phyloP scores from a whole-genome alignment of 2,113 vertebrate species.

The Cisticola juncidis region DNA sequence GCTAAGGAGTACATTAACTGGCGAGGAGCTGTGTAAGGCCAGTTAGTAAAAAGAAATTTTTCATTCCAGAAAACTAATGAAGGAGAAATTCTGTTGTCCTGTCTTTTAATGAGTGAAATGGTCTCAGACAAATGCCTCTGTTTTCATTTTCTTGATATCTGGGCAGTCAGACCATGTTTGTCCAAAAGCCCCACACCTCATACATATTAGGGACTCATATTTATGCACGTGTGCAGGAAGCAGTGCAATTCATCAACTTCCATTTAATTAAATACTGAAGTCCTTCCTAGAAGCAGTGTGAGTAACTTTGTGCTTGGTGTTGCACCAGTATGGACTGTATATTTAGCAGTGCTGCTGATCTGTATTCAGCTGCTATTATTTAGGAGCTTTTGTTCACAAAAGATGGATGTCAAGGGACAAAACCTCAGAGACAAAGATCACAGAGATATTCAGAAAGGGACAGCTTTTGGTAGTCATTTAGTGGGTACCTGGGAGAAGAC shows the following conservation, averaged over 20 bases:
- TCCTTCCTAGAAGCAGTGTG: not conserved
- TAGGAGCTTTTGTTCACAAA: not conserved
- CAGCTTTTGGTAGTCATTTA: not conserved
- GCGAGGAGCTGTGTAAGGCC: not conserved
- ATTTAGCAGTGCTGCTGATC: not conserved
- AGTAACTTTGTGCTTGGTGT: not conserved
- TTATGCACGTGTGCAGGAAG: not conserved
- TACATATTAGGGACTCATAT: not conserved
- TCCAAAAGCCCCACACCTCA: not conserved
- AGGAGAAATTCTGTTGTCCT: not conserved
- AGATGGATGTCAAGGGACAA: not conserved
- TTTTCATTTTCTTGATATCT: not conserved
- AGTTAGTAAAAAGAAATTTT: not conserved
- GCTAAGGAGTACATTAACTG: not conserved
- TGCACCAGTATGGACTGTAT: not conserved
- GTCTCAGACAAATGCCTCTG: not conserved
- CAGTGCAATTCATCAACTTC: not conserved
- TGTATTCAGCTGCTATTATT: not conserved
- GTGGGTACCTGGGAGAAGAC: not conserved
- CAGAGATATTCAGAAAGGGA: not conserved
- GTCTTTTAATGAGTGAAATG: not conserved
- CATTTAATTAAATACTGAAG: not conserved
- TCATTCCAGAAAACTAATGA: not conserved
- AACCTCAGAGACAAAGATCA: constrained; percentile 18
- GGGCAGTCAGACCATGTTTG: not conserved